Evolutionary conservation across 2,797 vertebrate species (phyloP).

Genomic region (Macroramphosus scolopax): DNA sequence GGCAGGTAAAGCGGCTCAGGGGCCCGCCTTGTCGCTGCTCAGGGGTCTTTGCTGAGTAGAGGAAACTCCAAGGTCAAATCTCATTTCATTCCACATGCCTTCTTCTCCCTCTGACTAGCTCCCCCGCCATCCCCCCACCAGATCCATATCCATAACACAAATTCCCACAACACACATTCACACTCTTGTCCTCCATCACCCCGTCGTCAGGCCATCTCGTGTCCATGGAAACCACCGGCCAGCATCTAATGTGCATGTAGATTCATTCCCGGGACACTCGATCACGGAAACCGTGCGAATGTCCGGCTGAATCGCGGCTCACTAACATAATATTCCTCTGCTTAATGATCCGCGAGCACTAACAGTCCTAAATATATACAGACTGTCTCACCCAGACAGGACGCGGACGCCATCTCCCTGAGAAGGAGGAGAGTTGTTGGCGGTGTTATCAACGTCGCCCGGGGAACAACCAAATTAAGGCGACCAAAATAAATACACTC

Average conservation of each 20-base stretch:
- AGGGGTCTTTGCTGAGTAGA: slow-evolving; percentile 39
- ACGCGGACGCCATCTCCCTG: slow-evolving; percentile 46
- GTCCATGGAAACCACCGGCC: slow-evolving; percentile 26
- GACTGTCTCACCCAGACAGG: slow-evolving; percentile 30
- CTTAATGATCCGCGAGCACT: slow-evolving; percentile 10
- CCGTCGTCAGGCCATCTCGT: slow-evolving; percentile 11
- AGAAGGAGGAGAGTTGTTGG: too few relatives aligned
- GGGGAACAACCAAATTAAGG: too few relatives aligned
- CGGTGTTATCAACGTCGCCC: too few relatives aligned
- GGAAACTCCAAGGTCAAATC: slow-evolving; percentile 46
- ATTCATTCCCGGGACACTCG: slow-evolving; percentile 25
- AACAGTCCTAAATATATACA: too few relatives aligned
- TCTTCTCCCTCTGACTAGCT: slow-evolving; percentile 7
- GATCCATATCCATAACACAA: slow-evolving; percentile 16
- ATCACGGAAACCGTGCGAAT: slow-evolving; percentile 22
- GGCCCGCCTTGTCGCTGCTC: slow-evolving; percentile 15
- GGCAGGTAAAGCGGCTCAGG: slow-evolving; percentile 8
- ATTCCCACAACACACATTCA: neutral
- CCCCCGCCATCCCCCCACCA: slow-evolving; percentile 17
- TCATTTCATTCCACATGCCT: slow-evolving; percentile 20
- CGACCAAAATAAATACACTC: too few relatives aligned
- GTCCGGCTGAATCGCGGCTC: neutral
- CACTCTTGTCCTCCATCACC: slow-evolving; percentile 12
- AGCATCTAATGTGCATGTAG: slow-evolving; percentile 16
- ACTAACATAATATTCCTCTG: slow-evolving; percentile 17